A percentile compares a stretch with the other conserved stretches of the same genome.
These are phyloP conservation scores for Virgularia gustaviana DNA, from an alignment of 92 coral and sea anemone species.

Conservation along the genomic window DNA sequence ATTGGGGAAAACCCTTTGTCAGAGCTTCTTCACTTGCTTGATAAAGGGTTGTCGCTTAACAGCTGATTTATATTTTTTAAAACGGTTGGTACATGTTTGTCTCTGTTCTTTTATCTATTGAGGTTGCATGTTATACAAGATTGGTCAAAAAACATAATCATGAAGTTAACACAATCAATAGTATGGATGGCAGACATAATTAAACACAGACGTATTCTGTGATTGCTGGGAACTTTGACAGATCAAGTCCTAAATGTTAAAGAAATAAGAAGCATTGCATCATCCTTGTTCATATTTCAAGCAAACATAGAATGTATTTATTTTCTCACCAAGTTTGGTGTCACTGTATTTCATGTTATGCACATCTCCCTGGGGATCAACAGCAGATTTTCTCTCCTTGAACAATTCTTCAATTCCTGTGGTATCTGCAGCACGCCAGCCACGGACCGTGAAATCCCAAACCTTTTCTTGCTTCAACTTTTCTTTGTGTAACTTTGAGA, in stretches of 20 bases:
- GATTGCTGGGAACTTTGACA: too few relatives aligned
- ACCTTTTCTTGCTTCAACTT: conserved; percentile 32
- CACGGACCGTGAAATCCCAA: conserved; percentile 47
- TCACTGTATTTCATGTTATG: conserved; percentile 25
- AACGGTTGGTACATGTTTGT: too few relatives aligned
- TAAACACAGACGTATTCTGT: too few relatives aligned
- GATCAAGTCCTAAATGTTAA: neutral
- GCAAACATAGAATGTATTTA: neutral
- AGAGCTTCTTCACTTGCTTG: too few relatives aligned
- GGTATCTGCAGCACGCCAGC: conserved; percentile 29
- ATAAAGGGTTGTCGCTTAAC: too few relatives aligned
- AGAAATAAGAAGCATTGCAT: neutral
- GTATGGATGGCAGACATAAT: too few relatives aligned
- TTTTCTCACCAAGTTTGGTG: conserved; percentile 5
- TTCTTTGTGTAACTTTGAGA: conserved; percentile 32
- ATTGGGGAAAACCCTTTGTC: too few relatives aligned
- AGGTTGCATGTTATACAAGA: too few relatives aligned
- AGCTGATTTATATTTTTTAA: too few relatives aligned
- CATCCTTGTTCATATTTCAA: neutral
- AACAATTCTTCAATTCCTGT: conserved; percentile 21
- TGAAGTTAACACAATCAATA: too few relatives aligned
- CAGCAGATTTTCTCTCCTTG: neutral
- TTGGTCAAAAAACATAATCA: too few relatives aligned
- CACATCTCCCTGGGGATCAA: conserved; percentile 25
- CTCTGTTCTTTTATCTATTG: too few relatives aligned